Base-by-base conservation (phyloP, 1,140 invertebrate species). In the Rhagoletis pomonella region DNA sequence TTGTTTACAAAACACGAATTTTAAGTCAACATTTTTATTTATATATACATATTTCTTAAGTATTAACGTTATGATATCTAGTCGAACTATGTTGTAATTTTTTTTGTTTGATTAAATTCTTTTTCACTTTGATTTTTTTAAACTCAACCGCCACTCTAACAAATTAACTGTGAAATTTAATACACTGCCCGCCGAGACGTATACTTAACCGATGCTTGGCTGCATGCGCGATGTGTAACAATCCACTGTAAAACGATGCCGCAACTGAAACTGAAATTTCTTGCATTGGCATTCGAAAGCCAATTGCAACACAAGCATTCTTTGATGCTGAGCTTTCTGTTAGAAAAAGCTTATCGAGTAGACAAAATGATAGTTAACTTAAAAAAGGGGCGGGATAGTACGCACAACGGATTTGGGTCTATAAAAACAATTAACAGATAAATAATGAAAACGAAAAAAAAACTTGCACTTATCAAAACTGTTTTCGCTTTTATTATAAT, bases 301-400 rank as follows among this genome's bases (percentile, higher is more conserved):
- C 47, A 55, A 55, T 55, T 81, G 17, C 44, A 14, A 47, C 17
- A 73, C 19, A 29, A 29, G 69, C 14, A 29, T 58, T 81, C 55
- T 17, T 17, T 58, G 17, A 55, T 50, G 47, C 44, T 55, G 69
- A 77, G 69, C 69, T 77, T 77, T 77, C 69, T 77, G 47, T 81
- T 81, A 55, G n/a, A 0, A 81, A 58, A 81, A 81, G 73, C 50
- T 81, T n/a, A 58, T 5, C n/a, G 5, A 0, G 29, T 29, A 29
- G 6, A 6, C 2, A 0, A 81, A 81, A 81, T n/a, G 60, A 62
- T 62, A 77, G 47, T 77, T 77, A 77, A 77, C n/a, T 77, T 77
- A 2, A 19, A 81, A 81, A 55, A 3, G 29, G 29, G 29, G 29
- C 29, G 29, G 29, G 29, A 29, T 29, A 29, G 29, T 29, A 29